phyloP scores from a whole-genome alignment of 2,797 vertebrate species.

The Myoxocephalus aenaeus region DNA sequence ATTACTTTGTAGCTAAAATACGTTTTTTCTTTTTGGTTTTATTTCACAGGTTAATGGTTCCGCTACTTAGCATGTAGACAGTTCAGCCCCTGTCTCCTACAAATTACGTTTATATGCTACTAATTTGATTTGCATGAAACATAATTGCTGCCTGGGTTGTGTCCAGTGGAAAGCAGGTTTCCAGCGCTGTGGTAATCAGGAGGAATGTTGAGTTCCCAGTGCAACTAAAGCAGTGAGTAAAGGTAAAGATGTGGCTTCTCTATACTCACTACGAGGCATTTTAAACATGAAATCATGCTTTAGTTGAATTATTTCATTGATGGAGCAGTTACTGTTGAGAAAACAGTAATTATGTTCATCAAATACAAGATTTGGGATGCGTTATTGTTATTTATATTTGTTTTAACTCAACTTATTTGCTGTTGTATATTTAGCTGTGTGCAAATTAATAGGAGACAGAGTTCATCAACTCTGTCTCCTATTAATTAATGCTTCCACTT shows the following conservation, averaged over 20 bases:
- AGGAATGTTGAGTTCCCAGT: too few species aligned
- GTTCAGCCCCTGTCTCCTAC: background rate
- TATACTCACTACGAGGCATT: too few species aligned
- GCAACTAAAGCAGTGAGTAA: too few species aligned
- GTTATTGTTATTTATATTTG: too few species aligned
- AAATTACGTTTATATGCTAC: background rate
- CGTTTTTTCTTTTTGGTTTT: background rate
- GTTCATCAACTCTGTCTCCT: too few species aligned
- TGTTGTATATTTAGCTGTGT: too few species aligned
- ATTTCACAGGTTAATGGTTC: background rate
- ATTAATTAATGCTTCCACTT: background rate
- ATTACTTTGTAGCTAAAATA: background rate
- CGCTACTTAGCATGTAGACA: background rate
- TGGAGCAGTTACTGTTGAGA: background rate
- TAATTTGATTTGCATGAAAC: background rate
- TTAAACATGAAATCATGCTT: too few species aligned
- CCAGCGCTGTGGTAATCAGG: background rate
- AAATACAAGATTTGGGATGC: background rate
- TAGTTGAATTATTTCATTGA: background rate
- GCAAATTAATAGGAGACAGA: too few species aligned
- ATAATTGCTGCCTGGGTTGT: background rate
- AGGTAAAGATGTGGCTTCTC: too few species aligned
- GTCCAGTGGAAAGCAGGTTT: background rate
- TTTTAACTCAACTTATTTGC: too few species aligned
- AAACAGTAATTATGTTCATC: background rate